A percentile compares a stretch with the other conserved stretches of the same genome.
Evolutionary conservation across 2,888 invertebrate species (phyloP).

Genomic region (Sipha maydis): DNA sequence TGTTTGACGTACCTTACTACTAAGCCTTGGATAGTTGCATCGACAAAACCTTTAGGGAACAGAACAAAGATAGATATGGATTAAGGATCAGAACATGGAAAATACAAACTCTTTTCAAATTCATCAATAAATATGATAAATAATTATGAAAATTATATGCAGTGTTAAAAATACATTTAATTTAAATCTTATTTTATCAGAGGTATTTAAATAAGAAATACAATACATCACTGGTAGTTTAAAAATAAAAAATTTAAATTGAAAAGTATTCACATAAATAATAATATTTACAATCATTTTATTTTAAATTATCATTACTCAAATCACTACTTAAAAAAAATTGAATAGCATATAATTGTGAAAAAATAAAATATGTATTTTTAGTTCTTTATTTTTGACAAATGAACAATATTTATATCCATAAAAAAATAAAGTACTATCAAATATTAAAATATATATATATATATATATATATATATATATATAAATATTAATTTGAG

Average conservation of each 20-base stretch:
- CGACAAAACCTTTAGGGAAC: too few relatives aligned
- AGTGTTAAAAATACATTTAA: neutral
- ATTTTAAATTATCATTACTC: neutral
- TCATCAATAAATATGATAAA: neutral
- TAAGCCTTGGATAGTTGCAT: too few relatives aligned
- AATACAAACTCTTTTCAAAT: too few relatives aligned
- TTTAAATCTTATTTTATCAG: neutral
- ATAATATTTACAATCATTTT: neutral
- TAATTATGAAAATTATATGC: neutral
- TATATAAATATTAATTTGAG: neutral
- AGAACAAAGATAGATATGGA: too few relatives aligned
- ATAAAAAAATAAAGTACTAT: conserved; percentile 2
- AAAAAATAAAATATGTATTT: neutral
- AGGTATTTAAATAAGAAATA: neutral
- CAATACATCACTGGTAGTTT: neutral
- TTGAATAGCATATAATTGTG: neutral
- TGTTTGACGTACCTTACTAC: too few relatives aligned
- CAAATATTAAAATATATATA: neutral
- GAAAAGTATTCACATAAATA: neutral
- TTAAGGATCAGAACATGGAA: too few relatives aligned
- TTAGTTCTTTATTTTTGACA: neutral
- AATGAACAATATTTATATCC: neutral
- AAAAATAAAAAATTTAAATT: neutral
- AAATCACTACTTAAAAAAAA: conserved; percentile 13
- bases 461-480: neutral